Percentiles rank a stretch among this genome's conserved stretches.
Conservation (phyloP, 2,888 invertebrate species). For the Dryadula phaetusa region DNA sequence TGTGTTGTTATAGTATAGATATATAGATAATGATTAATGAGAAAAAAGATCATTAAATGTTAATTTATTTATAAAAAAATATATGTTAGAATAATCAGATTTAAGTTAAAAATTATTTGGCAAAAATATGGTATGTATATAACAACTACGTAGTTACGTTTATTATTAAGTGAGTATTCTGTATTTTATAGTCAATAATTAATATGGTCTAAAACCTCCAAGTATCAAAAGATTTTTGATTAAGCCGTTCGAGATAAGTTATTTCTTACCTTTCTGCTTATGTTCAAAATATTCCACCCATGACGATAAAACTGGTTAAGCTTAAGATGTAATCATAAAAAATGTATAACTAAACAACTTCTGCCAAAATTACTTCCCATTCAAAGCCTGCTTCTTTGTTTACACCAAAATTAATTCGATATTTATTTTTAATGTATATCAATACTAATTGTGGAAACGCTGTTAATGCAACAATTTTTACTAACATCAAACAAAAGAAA, state of each 20-base stretch:
- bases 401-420: background rate
- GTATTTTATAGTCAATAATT: background rate
- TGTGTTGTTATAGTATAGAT: too few species aligned
- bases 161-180: background rate
- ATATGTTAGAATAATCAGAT: too few species aligned
- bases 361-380: background rate
- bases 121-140: too few species aligned
- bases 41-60: too few species aligned
- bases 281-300: conserved; percentile 14
- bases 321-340: background rate
- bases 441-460: background rate
- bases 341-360: background rate
- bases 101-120: too few species aligned
- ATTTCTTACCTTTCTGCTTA: background rate
- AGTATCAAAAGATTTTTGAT: background rate
- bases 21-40: too few species aligned
- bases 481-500: background rate
- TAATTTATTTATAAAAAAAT: too few species aligned
- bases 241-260: background rate
- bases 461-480: background rate
- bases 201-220: background rate
- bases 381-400: background rate
- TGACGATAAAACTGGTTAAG: conserved; percentile 11
- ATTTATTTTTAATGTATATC: background rate
- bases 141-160: too few species aligned